Base-by-base conservation (phyloP, 2,888 invertebrate genomes). In the Heliconius cydno region DNA sequence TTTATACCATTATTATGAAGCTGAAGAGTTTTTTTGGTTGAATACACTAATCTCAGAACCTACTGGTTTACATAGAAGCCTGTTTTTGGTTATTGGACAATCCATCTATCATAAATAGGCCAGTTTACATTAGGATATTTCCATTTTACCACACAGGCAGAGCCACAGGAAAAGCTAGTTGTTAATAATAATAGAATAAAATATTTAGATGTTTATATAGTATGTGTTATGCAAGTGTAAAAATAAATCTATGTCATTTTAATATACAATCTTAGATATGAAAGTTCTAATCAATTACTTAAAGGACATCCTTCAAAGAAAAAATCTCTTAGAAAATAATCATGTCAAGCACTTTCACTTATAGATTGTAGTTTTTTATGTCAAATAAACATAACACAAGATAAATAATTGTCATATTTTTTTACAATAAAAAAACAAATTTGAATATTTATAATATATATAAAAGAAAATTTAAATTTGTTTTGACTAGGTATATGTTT, bases 331-430 rank as follows among this genome's bases (percentile, higher is more conserved):
- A 68, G 13, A 38, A 41, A 70, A 41, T 25, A n/a, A 12, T 41
- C 9, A 41, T 41, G 68, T 41, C 41, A 38, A 67, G 67, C 68
- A 68, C 68, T 38, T 68, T 38, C 22, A 68, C 68, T 68, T 25
- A 68, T n/a, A 25, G 10, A 68, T 41, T 41, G 25, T 70, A 41
- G 6, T 1, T 41, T 70, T 70, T 41, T n/a, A 12, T 70, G n/a
- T 70, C 12, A 41, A 70, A 6, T 70, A 46, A 70, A 70, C 46
- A 70, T 46, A 70, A 38, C 68, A 38, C 6, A 46, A 46, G 41
- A 70, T 46, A 46, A 25, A n/a, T 28, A 25, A 46, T 7, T 52
- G 52, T 7, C 3, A 22, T 52, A 41, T 52, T 52, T 52, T 22
- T 22, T 9, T 2, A 2, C 52, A 52, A 19, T 1, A 2, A 41